Evolutionary conservation across 2,888 invertebrate genomes (phyloP), one percentile per base, ranked within the genome.

Genomic region (Cyaniris semiargus): DNA sequence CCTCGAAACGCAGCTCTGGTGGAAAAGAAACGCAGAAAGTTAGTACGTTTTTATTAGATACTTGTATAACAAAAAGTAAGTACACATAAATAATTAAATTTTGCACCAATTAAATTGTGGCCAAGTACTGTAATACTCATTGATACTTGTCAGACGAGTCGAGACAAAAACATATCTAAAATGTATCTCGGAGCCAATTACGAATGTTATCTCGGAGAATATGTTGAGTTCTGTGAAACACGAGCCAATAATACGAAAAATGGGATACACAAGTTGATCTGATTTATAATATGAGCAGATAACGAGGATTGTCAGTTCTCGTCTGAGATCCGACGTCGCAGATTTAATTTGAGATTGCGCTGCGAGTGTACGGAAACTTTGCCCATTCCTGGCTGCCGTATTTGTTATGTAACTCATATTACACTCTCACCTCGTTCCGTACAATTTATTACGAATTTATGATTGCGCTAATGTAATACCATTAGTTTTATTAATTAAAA

Each of bases 291-390:
- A 79, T 76, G 78, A 76, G 74, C 60, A 44, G 77, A 74, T 66
- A 72, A 77, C 75, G 77, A 76, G 77, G 76, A 78, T 71, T 84
- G 84, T 83, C 84, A 83, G 85, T 84, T 83, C 83, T 83, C 86
- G 86, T 84, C 85, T 86, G 83, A 84, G 84, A 84, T 85, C 84
- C 85, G 84, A 83, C 84, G 85, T 84, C 85, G 81, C 84, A 90
- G 91, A 92, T 92, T 92, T 91, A 90, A 92, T 92, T 92, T 92
- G 88, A 92, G 92, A 92, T 92, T 91, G 89, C 85, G 90, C 87
- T 81, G 85, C 82, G 78, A 79, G 79, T 79, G 78, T 86, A 84
- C 85, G 83, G 85, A 87, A 89, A 90, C 89, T 91, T 90, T 90
- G 85, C 85, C 87, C 88, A 89, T 72, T 77, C 66, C 78, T 75